A percentile compares a stretch with the other conserved stretches of the same genome.
These are phyloP conservation scores for Halocaridina rubra DNA, from an alignment of 2,888 invertebrate genomes.

Conservation along the genomic window DNA sequence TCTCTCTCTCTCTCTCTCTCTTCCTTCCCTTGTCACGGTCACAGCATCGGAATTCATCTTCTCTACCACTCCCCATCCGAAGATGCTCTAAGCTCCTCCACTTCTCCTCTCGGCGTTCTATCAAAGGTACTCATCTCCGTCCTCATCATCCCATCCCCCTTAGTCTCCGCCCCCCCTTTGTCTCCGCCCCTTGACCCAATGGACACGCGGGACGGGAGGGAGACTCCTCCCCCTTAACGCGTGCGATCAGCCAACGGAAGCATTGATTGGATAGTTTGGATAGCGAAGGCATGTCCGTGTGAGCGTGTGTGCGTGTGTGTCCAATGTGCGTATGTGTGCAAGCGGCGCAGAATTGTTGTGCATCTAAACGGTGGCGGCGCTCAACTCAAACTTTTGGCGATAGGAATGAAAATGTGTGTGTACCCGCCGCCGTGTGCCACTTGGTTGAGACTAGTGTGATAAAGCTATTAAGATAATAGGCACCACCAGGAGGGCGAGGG, in stretches of 20 bases:
- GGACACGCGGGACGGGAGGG: background rate
- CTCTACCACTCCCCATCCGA: slow-evolving; percentile 22
- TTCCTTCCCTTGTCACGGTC: background rate
- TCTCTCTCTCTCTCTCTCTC: background rate
- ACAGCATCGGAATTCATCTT: slow-evolving; percentile 48
- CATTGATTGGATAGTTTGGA: slow-evolving; percentile 63
- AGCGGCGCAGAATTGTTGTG: too few species aligned
- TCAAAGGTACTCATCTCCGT: background rate
- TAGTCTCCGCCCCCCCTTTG: background rate
- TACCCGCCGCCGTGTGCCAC: slow-evolving; percentile 51
- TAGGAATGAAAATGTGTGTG: slow-evolving; percentile 63
- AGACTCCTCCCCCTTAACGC: slow-evolving; percentile 15
- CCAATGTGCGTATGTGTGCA: too few species aligned
- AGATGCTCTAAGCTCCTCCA: slow-evolving; percentile 3
- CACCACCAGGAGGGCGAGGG: too few species aligned
- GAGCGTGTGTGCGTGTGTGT: slow-evolving; percentile 51
- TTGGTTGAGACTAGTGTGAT: slow-evolving; percentile 63
- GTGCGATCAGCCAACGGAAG: slow-evolving; percentile 20
- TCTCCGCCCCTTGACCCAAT: background rate
- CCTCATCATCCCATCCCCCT: background rate
- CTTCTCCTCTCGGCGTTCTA: background rate
- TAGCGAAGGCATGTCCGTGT: slow-evolving; percentile 52
- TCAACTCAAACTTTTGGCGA: slow-evolving; percentile 62
- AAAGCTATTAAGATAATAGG: slow-evolving; percentile 64
- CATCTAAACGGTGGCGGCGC: slow-evolving; percentile 47